Base-by-base conservation (phyloP, 2,888 invertebrate species). In the Ormyrus thymus region DNA sequence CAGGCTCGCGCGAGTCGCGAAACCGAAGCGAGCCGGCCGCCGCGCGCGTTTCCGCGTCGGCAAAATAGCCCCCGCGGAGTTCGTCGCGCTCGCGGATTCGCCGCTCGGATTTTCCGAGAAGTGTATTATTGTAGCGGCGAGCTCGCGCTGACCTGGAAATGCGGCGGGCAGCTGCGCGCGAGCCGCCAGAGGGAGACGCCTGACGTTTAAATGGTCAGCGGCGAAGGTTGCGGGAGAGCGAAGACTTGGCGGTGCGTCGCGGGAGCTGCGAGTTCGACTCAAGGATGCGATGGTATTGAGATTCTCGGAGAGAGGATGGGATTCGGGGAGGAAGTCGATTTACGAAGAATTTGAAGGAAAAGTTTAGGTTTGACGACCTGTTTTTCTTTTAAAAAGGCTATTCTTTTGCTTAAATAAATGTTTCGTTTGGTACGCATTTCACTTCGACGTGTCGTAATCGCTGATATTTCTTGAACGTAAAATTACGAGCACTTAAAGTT, bases 71-170 rank as follows among this genome's bases (percentile, higher is more conserved):
- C 59, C 45, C 9, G 51, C 29, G n/a, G 65, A 51, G 71, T 71
- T 71, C 13, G 69, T 64, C 58, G 51, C 55, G 68, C n/a, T 56
- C 59, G 15, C 48, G 15, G 4, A 6, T 45, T 51, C 46, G 48
- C 48, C 51, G 58, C 29, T 74, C 68, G 15, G 11, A 79, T 75
- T 79, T 29, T 79, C 79, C 66, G 45, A 79, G 79, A 79, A 79
- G 45, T 59, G 65, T 71, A 61, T 75, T 75, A 74, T 74, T 70
- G 78, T 75, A 70, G 56, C 62, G 11, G 58, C 7, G 79, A 55
- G 29, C 29, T 2, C 29, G 29, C 1, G 29, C 29, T 75, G 79
- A 75, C 79, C 71, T 79, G 71, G 75, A 79, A 79, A 75, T 75
- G 53, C 70, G 45, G 50, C 65, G 61, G 62, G 62, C 50, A 29